Base-by-base conservation (phyloP, 2,113 vertebrate species). In the Serranochromis macrocephalus region DNA sequence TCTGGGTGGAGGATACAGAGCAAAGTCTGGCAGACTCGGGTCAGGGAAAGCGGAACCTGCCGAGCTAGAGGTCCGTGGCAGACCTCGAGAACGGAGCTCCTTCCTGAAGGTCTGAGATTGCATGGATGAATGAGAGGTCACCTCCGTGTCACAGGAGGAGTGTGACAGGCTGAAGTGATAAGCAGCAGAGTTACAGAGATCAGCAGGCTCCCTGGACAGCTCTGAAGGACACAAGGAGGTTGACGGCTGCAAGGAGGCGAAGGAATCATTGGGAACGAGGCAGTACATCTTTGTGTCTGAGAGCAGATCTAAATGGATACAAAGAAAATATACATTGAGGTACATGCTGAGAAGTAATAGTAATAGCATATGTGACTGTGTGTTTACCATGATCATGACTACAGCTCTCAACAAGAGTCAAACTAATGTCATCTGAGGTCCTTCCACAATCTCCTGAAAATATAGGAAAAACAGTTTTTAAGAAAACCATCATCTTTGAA, bases 1-100 rank as follows among this genome's bases (percentile, higher is more conserved):
- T 90, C 98, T 96, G 85, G 98, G 97, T n/a, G 98, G 98, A 73
- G 97, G 98, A 93, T 98, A 99, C 21, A 98, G 95, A 55, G 97
- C 95, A 88, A 99, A 98, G 91, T 99, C 98, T 33, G 97, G 98
- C 53, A 99, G 88, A 9, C 98, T 98, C 7, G 98, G 95, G 92
- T 99, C 99, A 7, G 98, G 98, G 94, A 99, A 99, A 86, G 98
- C 98, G 0, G 96, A 96, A 13, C 98, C 98, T 7, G 98, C 98
- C 29, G 99, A 99, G 93, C 99, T 99, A 9, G 98, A 99, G 82
- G 98, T 99, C 93, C 98, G 97, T 40, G 99, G 99, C 85, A 99
- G 97, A n/a, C 99, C 98, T 38, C 98, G 97, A 21, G 98, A 97
- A 53, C 98, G 97, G 51, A 97, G 97, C 87, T 99, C 99, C 92